A percentile compares a stretch with the other conserved stretches of the same genome.
Conservation (phyloP, 2,113 vertebrate species). For the Maccullochella peelii region DNA sequence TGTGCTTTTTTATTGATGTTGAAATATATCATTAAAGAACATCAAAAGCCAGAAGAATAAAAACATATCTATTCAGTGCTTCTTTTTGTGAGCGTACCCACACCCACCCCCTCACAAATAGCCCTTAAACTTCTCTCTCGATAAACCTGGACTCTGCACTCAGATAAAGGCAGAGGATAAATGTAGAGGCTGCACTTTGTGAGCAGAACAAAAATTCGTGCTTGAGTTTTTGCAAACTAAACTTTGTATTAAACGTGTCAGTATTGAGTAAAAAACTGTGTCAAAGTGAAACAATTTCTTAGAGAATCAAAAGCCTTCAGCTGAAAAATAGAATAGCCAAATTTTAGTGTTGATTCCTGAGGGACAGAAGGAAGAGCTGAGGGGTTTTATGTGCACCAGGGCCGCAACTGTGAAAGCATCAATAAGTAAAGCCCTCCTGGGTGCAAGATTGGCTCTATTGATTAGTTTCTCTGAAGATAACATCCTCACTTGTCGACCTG, state of each 20-base stretch:
- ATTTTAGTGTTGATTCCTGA: slow-evolving; percentile 14
- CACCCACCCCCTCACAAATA: slow-evolving; percentile 2
- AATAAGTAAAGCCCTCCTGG: slow-evolving; percentile 59
- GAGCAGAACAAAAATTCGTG: slow-evolving; percentile 2
- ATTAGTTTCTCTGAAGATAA: slow-evolving; percentile 64
- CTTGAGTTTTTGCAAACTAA: neutral
- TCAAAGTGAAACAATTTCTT: slow-evolving; percentile 19
- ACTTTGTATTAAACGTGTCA: neutral
- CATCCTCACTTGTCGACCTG: slow-evolving; percentile 34
- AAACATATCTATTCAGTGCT: neutral
- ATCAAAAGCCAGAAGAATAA: slow-evolving; percentile 10
- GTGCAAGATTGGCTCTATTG: slow-evolving; percentile 67
- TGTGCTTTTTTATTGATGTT: neutral
- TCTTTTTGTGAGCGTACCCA: neutral
- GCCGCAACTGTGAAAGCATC: slow-evolving; percentile 52
- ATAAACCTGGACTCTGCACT: slow-evolving; percentile 8
- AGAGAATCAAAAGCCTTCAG: slow-evolving; percentile 23
- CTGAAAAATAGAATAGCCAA: neutral
- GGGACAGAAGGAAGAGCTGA: slow-evolving; percentile 15
- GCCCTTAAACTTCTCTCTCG: slow-evolving; percentile 15
- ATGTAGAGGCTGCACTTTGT: slow-evolving; percentile 19
- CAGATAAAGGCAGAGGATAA: slow-evolving; percentile 22
- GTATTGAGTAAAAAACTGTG: neutral
- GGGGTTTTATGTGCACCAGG: slow-evolving; percentile 34
- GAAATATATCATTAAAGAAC: slow-evolving; percentile 30